Base-by-base conservation (phyloP, 2,797 vertebrate genomes). In the Clamator glandarius region DNA sequence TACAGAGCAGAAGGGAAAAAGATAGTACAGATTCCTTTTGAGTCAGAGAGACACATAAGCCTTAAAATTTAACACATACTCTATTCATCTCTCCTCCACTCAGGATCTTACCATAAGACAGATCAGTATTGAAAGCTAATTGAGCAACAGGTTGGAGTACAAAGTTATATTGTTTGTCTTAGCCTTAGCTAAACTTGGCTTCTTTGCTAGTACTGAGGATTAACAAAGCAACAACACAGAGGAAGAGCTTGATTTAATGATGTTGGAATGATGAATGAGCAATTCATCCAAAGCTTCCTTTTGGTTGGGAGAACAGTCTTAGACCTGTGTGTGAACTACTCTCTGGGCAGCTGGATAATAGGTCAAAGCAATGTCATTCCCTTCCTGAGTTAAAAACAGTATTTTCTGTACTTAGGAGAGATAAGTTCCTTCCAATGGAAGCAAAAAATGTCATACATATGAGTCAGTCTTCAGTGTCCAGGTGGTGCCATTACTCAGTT, bases 81-180 rank as follows among this genome's bases (percentile, higher is more conserved):
- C 87, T 92, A 97, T 98, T 98, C 96, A 95, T 98, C 96, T 97
- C 96, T 93, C 84, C 95, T 96, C 61, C 85, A 84, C 64, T 87
- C 90, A 78, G 90, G 91, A 95, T 97, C 92, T 92, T 78, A 92
- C 96, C 78, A 83, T 69, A 72, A 94, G 84, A 97, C 97, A 98
- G 93, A 92, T 94, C 83, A 86, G 91, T 96, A 97, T 96, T 98
- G 96, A 97, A 93, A 96, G 95, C 94, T 88, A 89, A 93, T 80
- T 95, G 84, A 96, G 94, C 94, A 97, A 94, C 94, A 96, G 94
- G 67, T 88, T 95, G 87, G 94, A 97, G 92, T 84, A 98, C 97
- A 98, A 94, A 97, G 97, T 97, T 97, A 96, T 97, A 95, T 97
- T 98, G 97, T 98, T 97, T 97, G 94, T 97, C 50, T 96, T 94